Evolutionary conservation across 1,140 invertebrate species (phyloP).

Genomic region (Trachymyrmex septentrionalis): DNA sequence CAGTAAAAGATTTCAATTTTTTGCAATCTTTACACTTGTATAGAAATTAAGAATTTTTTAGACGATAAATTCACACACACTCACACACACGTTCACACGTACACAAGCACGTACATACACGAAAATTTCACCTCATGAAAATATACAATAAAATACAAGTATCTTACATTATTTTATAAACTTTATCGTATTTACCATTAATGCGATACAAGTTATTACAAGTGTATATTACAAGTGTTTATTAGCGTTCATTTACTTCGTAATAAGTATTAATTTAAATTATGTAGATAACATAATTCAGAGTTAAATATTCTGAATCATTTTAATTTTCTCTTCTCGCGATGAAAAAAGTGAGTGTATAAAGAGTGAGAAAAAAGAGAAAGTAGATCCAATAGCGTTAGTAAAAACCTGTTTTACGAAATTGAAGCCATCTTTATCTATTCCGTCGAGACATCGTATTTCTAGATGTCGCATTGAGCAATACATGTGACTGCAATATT

Average conservation of each 20-base stretch:
- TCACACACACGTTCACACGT: too few species aligned
- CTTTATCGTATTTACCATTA: conserved; percentile 3
- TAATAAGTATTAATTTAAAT: conserved; percentile 14
- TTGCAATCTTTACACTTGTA: neutral
- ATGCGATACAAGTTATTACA: neutral
- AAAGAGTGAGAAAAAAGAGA: neutral
- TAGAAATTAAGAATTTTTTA: neutral
- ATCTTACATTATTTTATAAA: neutral
- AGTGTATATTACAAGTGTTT: neutral
- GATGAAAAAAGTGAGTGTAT: neutral
- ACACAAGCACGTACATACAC: neutral
- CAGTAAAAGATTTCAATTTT: neutral
- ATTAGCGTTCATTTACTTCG: neutral
- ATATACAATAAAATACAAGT: neutral
- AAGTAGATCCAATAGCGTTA: neutral
- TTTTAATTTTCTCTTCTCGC: neutral
- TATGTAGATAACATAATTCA: neutral
- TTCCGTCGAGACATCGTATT: conserved; percentile 58
- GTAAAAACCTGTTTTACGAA: conserved; percentile 19
- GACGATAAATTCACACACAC: neutral
- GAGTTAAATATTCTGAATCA: neutral
- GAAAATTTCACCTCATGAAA: neutral
- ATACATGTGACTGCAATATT: conserved; percentile 44
- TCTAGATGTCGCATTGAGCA: neutral
- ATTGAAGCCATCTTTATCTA: conserved; percentile 53